Conservation (phyloP, 2,888 invertebrate genomes). For the Calameuta pallipes region DNA sequence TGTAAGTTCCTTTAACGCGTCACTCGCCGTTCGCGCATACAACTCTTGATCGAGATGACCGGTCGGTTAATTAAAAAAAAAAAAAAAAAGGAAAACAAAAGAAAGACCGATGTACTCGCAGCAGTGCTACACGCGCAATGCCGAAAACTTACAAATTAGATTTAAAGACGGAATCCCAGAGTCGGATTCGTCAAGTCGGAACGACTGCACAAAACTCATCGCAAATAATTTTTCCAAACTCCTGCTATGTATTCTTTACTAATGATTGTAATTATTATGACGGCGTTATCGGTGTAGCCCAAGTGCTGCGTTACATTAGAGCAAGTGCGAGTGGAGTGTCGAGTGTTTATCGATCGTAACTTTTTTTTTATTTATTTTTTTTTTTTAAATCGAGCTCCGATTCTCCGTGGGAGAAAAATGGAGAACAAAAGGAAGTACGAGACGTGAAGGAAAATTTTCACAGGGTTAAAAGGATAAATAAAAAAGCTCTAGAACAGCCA, state of each 20-base stretch:
- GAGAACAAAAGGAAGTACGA: not conserved
- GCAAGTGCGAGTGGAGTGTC: constrained; percentile 52
- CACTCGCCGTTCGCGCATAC: not conserved
- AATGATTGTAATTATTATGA: constrained; percentile 58
- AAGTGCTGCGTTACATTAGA: constrained; percentile 42
- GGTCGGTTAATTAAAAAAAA: not conserved
- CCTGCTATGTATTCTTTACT: constrained; percentile 51
- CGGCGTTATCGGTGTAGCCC: constrained; percentile 43
- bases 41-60: not conserved
- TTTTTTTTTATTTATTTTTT: not conserved
- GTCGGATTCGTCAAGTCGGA: constrained; percentile 18
- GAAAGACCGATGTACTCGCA: constrained; percentile 26
- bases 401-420: not conserved
- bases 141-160: constrained; percentile 32
- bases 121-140: constrained; percentile 31
- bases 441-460: not conserved
- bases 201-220: constrained; percentile 47
- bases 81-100: constrained; percentile 7
- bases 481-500: not conserved
- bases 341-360: constrained; percentile 41
- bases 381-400: not conserved
- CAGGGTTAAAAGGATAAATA: not conserved
- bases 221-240: constrained; percentile 52
- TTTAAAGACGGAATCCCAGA: constrained; percentile 29
- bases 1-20: not conserved